Conservation (phyloP, 2,797 vertebrate species). For the Parauchenoglanis punctatus region DNA sequence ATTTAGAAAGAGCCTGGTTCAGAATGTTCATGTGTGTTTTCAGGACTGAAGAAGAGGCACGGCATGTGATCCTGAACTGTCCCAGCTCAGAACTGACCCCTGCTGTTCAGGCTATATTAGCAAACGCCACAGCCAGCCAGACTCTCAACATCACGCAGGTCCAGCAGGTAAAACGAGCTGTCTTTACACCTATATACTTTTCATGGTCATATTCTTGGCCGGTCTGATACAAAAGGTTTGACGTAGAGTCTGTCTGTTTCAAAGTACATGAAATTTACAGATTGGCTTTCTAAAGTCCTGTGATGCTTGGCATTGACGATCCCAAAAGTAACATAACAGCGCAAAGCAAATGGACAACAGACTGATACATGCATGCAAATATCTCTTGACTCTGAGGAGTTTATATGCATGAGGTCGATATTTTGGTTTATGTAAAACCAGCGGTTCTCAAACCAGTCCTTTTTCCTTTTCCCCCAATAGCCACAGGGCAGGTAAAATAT, state of each 20-base stretch:
- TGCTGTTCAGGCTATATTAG: constrained; percentile 78
- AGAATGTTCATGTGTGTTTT: neutral
- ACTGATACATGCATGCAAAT: neutral
- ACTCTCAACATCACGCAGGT: constrained; percentile 80
- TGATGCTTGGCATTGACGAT: too few species aligned
- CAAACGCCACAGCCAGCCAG: constrained; percentile 69
- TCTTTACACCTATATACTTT: neutral
- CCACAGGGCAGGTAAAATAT: neutral
- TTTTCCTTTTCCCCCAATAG: neutral
- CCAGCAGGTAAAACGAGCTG: constrained; percentile 79
- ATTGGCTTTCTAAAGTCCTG: too few species aligned
- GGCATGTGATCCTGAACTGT: constrained; percentile 81
- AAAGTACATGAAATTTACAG: too few species aligned
- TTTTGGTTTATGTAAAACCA: constrained; percentile 7
- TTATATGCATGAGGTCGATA: neutral
- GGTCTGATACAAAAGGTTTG: too few species aligned
- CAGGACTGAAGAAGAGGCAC: constrained; percentile 76
- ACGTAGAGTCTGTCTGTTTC: too few species aligned
- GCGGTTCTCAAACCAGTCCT: neutral
- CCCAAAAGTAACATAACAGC: too few species aligned
- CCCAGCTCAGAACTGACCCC: constrained; percentile 79
- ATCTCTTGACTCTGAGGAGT: neutral
- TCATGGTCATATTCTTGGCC: too few species aligned
- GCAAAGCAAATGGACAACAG: too few species aligned
- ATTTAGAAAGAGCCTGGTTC: neutral